Evolutionary conservation across 1,140 invertebrate genomes (phyloP).

Genomic region (Ceratosolen solmsi): DNA sequence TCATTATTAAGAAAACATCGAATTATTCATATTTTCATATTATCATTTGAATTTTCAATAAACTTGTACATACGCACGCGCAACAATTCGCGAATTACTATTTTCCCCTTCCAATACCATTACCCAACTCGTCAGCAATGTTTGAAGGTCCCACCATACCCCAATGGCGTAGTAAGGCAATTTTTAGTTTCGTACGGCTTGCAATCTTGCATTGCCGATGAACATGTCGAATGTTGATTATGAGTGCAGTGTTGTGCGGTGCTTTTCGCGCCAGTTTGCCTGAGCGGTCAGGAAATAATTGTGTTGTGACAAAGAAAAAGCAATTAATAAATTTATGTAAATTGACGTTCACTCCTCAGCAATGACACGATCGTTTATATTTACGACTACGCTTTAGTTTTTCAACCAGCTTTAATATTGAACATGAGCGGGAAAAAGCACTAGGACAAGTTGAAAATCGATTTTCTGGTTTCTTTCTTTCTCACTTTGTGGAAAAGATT

Average conservation of each 20-base stretch:
- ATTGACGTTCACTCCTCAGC: not conserved
- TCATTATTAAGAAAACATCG: no score
- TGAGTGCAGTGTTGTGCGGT: not conserved
- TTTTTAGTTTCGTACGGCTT: not conserved
- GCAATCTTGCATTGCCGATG: not conserved
- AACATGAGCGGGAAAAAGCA: not conserved
- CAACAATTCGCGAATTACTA: not conserved
- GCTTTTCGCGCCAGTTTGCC: not conserved
- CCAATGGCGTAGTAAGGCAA: slow-evolving; percentile 18
- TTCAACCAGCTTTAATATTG: not conserved
- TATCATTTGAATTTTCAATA: no score
- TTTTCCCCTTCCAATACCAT: not conserved
- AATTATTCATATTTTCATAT: no score
- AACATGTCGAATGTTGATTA: not conserved
- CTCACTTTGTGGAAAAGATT: not conserved
- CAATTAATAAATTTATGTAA: not conserved
- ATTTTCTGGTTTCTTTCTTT: not conserved
- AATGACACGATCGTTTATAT: not conserved
- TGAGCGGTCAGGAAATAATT: not conserved
- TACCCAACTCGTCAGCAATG: not conserved
- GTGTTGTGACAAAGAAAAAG: not conserved
- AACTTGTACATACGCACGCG: no score
- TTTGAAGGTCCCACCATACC: not conserved
- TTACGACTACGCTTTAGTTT: not conserved
- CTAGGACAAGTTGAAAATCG: not conserved